Base-by-base conservation (phyloP, 2,113 vertebrate species). In the Mandrillus leucophaeus region DNA sequence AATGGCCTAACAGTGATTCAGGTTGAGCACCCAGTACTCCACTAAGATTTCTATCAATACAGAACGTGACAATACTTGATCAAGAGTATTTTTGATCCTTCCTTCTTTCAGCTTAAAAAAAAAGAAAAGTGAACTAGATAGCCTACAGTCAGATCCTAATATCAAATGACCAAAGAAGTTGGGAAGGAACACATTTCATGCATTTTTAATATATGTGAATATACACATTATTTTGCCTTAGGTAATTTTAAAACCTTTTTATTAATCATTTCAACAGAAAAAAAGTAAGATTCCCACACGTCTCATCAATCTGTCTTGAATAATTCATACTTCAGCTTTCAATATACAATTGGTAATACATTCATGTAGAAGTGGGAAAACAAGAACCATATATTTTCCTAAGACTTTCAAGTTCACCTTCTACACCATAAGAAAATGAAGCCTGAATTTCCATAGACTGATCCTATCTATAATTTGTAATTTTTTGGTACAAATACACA, bases 231-330 rank as follows among this genome's bases (percentile, higher is more conserved):
- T 79, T 91, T 90, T 89, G 38, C 57, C n/a, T 78, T 64, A 68
- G 8, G 10, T 83, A 70, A 93, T 22, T 88, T 96, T 84, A 90
- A 95, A 97, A 7, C 6, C 32, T 75, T 70, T 52, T 89, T 25
- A 73, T 23, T 81, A 38, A 45, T 85, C 57, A 96, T 85, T 95
- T 88, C 76, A 86, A 84, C 10, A 75, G 45, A 88, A 14, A 30
- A 64, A 93, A 81, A 93, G 90, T 17, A 68, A 75, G 4, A 70
- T 90, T 93, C 35, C 55, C 35, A 76, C 45, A 90, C 2, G 40
- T 73, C 59, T 76, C 20, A 92, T 92, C 38, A 50, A 61, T 59
- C 35, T 95, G 11, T 96, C 55, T 73, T 82, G 22, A 89, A 95
- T 50, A 55, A 95, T 59, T 95, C 27, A 38, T 61, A 91, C 30